Evolutionary conservation across 2,797 vertebrate genomes (phyloP), one percentile per base, ranked within the genome.

Genomic region (Esox masquinongy): DNA sequence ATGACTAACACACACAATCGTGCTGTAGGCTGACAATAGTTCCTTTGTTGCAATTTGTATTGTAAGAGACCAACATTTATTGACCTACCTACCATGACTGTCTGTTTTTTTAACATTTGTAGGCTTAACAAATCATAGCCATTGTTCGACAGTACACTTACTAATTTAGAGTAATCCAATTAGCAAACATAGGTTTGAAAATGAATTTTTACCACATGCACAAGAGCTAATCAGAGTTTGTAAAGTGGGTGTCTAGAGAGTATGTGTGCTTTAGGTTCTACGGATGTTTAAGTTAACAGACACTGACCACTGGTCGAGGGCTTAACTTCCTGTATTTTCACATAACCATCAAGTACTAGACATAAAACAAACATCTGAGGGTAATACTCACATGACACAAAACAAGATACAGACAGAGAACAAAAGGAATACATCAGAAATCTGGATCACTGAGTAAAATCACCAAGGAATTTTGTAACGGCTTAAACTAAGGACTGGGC

Each of bases 401-500:
- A n/a, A 26, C 59, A 26, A 68, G 16, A 36, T 43, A 16, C 34
- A 17, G n/a, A 70, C 8, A 16, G 15, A 16, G 24, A 71, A 68
- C 34, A 39, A 36, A 34, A 8, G 66, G 50, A 17, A 17, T 51
- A 51, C 19, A 17, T 51, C 50, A 51, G 15, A 51, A 19, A 53
- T 19, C 61, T 24, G 22, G 26, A 24, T 24, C 61, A 16, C 24
- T 53, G 61, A 24, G 26, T 15, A 64, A 24, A 64, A 24, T 6
- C 9, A 31, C 22, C 14, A 9, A 43, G 39, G 39, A 43, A 59
- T 19, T 68, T 68, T 69, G 50, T 59, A 16, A 83, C 63, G n/a
- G 56, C 77, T 84, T 79, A 78, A 82, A 47, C 70, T 76, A 49
- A 78, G 22, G 14, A 26, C 19, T n/a, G 59, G 34, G 19, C 34